Base-by-base conservation (phyloP, 2,888 invertebrate genomes). In the Ophion slaviceki region DNA sequence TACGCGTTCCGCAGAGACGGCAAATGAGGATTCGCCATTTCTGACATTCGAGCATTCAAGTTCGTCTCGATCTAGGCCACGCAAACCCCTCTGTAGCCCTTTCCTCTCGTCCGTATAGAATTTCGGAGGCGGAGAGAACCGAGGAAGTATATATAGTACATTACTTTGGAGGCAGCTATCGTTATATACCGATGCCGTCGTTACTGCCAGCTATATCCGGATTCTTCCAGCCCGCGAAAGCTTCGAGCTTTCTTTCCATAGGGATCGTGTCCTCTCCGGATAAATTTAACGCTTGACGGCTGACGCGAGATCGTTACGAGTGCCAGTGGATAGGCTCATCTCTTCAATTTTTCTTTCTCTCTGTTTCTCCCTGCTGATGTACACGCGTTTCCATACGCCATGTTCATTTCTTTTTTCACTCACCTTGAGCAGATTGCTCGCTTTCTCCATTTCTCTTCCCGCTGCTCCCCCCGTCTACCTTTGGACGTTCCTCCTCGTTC, bases 21-120 rank as follows among this genome's bases (percentile, higher is more conserved):
- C 92, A 92, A 93, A 93, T 92, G 93, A 93, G 92, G 91, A 93
- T 92, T 93, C 90, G 89, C 92, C 92, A 91, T 92, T 92, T 91
- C 93, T 92, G 92, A 92, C 92, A 91, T 93, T 92, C 91, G 90
- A 92, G 92, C 90, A 93, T 92, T 93, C 92, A 92, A 92, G 91
- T 92, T 92, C 89, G 91, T 91, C 91, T 90, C 90, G 93, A 93
- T 93, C 92, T 93, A 92, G 92, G 93, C 92, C 92, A 92, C 88
- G 89, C 90, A 90, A 89, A 89, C 86, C 86, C 66, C 82, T 82
- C 76, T 84, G 87, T 88, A 86, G 76, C 87, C 80, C 82, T 68
- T 74, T 82, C 80, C 75, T 66, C 82, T 80, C 78, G 61, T 78
- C 75, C 85, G 75, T 70, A 85, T 76, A 82, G 67, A 67, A 72